phyloP scores from a whole-genome alignment of 1,140 invertebrate species.

The Chymomyza costata region DNA sequence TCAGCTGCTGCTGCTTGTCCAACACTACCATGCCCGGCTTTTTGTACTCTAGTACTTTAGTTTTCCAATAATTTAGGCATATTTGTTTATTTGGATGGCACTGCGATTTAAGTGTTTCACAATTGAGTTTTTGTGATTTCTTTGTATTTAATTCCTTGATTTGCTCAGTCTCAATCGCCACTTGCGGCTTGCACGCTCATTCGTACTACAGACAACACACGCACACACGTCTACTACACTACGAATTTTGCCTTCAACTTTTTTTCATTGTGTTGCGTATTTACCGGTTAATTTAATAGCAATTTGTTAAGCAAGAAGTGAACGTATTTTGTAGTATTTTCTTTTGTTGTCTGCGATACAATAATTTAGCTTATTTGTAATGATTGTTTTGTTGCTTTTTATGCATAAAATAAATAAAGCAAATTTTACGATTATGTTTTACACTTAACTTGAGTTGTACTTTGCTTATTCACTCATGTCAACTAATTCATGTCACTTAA shows the following conservation, averaged over 20 bases:
- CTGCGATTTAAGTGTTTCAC: slow-evolving; percentile 10
- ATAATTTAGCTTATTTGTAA: too few species aligned
- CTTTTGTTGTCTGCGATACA: too few species aligned
- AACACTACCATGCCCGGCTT: slow-evolving; percentile 46
- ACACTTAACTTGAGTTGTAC: too few species aligned
- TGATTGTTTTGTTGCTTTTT: too few species aligned
- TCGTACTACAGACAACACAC: slow-evolving; percentile 63
- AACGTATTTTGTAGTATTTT: too few species aligned
- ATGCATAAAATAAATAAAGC: too few species aligned
- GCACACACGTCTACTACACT: slow-evolving; percentile 48
- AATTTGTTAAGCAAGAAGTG: too few species aligned
- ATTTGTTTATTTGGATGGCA: not conserved
- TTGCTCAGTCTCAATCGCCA: slow-evolving; percentile 3
- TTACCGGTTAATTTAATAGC: slow-evolving; percentile 20
- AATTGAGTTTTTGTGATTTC: slow-evolving; percentile 27
- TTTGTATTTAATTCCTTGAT: slow-evolving; percentile 38
- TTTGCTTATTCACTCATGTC: too few species aligned
- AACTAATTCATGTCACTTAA: too few species aligned
- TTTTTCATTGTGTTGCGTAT: slow-evolving; percentile 34
- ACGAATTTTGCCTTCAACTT: slow-evolving; percentile 34
- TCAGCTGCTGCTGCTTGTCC: slow-evolving; percentile 22
- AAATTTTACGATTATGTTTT: too few species aligned
- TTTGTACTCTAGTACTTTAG: slow-evolving; percentile 19
- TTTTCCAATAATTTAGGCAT: slow-evolving; percentile 23
- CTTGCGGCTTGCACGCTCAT: slow-evolving; percentile 42